Evolutionary conservation across 2,113 vertebrate species (phyloP).

Genomic region (Eudorcas thomsonii): DNA sequence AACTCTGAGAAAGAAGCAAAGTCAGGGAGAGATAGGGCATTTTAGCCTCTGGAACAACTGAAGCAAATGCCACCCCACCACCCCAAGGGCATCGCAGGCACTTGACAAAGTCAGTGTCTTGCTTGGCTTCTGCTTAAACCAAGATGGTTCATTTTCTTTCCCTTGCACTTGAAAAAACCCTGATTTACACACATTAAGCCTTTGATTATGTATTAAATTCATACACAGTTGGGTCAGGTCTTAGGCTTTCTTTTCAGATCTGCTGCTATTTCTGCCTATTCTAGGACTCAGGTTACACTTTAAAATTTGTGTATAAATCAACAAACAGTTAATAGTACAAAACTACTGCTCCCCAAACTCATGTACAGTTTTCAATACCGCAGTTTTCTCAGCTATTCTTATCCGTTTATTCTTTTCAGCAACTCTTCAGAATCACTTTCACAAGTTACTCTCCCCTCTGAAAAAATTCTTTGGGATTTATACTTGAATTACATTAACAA

Average conservation of each 20-base stretch:
- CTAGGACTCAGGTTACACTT: neutral
- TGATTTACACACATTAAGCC: neutral
- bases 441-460: neutral
- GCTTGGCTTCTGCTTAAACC: neutral
- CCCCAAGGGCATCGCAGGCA: neutral
- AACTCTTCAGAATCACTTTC: neutral
- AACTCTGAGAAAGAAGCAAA: neutral
- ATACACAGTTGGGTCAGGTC: neutral
- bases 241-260: neutral
- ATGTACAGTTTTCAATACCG: neutral
- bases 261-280: neutral
- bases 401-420: neutral
- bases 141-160: neutral
- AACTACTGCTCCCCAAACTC: neutral
- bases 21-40: neutral
- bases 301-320: neutral
- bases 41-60: neutral
- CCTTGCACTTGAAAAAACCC: neutral
- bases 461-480: neutral
- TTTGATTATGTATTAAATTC: neutral
- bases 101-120: neutral
- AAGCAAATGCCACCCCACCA: neutral
- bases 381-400: neutral
- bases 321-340: neutral
- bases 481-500: slow-evolving; percentile 1